A percentile compares a stretch with the other conserved stretches of the same genome.
Conservation (phyloP, 2,797 vertebrate genomes). For the Oreochromis grahami region DNA sequence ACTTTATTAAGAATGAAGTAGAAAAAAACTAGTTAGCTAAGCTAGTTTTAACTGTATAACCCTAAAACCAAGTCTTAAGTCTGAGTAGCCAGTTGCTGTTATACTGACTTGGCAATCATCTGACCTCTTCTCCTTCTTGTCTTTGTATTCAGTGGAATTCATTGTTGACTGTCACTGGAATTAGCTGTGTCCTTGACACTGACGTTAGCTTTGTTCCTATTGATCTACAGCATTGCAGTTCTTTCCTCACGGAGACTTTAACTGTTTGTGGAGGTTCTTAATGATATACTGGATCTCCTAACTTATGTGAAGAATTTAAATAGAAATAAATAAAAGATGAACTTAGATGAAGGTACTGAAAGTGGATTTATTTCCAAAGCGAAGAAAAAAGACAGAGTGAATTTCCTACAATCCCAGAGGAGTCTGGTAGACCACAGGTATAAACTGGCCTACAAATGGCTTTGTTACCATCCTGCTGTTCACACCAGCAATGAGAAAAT, state of each 20-base stretch:
- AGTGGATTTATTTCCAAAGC: background rate
- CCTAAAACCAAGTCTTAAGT: background rate
- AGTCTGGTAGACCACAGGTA: conserved; percentile 4
- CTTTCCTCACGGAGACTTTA: conserved; percentile 11
- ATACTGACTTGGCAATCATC: background rate
- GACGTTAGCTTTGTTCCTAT: conserved; percentile 45
- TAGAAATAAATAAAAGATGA: background rate
- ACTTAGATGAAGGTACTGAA: background rate
- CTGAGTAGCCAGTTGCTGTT: background rate
- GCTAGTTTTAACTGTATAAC: background rate
- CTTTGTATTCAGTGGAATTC: conserved; percentile 5
- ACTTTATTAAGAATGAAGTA: background rate
- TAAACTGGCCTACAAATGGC: background rate
- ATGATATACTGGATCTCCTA: background rate
- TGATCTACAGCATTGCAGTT: conserved; percentile 19
- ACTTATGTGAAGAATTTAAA: background rate
- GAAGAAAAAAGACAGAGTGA: background rate
- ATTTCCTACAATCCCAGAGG: background rate
- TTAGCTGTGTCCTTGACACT: conserved; percentile 21
- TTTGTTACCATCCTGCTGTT: background rate
- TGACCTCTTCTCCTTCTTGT: background rate
- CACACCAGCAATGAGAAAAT: background rate
- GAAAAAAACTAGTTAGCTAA: background rate
- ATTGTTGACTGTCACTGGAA: conserved; percentile 11
- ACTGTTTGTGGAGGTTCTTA: background rate